Evolutionary conservation across 2,888 invertebrate genomes (phyloP), one percentile per base, ranked within the genome.

Genomic region (Eurytoma adleriae): DNA sequence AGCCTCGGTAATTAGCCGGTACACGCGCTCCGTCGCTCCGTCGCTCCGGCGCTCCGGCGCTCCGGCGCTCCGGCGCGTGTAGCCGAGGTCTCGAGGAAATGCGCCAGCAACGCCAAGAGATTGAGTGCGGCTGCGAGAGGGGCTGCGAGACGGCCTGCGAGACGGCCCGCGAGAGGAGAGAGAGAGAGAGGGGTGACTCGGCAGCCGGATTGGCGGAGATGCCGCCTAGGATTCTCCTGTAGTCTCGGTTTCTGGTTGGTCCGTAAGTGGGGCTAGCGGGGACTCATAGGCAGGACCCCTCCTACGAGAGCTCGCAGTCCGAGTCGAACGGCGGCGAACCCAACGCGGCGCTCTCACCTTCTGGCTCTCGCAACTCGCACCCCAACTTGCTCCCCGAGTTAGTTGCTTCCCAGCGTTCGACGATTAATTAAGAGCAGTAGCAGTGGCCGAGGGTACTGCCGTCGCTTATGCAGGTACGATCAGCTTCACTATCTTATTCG

Each of bases 241-340:
- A 89, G 88, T 87, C 87, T 84, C 85, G 86, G 86, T 87, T 88
- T 88, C 90, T 89, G 90, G 90, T 90, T 90, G 90, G 90, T 87
- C 87, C 89, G 90, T 90, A 90, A 90, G 90, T 90, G 90, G 90
- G 90, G 89, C 90, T 90, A 90, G 89, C 89, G 89, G 90, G 90
- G 90, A 89, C 89, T 90, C 90, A 90, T 90, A 90, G 90, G 88
- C 88, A 88, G 89, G 87, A 86, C 85, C 88, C 89, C 87, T 88
- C 86, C 89, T 88, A 89, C 89, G 88, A 87, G 90, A 88, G 86
- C 85, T 87, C 89, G 87, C 90, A 90, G 90, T 90, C 88, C 86
- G 87, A 87, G 87, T 88, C 88, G 88, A 87, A 86, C 88, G 85
- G 86, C n/a, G 16, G 54, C 85, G 86, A 87, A 87, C 86, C 87